These are phyloP conservation scores for Sander lucioperca DNA, from an alignment of 2,113 vertebrate species.

Conservation along the genomic window DNA sequence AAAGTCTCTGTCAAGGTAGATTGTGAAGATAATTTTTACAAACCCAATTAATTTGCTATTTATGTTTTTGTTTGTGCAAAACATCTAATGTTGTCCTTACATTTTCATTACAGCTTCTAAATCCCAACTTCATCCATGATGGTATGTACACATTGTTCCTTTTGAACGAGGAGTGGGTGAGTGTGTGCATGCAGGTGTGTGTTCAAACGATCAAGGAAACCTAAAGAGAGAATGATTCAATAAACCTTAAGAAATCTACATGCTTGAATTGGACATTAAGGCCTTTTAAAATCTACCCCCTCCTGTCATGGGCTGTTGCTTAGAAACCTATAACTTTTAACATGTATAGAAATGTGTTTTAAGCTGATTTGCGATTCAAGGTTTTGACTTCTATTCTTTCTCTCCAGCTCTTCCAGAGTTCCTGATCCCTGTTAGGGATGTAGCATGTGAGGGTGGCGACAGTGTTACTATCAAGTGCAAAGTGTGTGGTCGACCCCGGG, in stretches of 20 bases:
- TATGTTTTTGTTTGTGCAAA: not conserved
- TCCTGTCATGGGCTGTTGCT: not conserved
- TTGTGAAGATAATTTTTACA: not conserved
- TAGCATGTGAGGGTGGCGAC: constrained; percentile 93
- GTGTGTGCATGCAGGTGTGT: not conserved
- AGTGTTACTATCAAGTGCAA: constrained; percentile 93
- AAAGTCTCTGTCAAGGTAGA: constrained; percentile 98
- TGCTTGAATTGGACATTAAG: not conserved
- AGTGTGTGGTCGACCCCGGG: constrained; percentile 93
- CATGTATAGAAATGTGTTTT: not conserved
- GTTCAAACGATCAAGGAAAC: not conserved
- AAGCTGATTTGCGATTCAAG: not conserved
- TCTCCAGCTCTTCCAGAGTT: constrained; percentile 93
- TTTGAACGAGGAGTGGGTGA: not conserved
- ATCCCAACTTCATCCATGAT: constrained; percentile 97
- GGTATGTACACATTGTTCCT: constrained; percentile 83
- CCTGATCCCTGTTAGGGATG: constrained; percentile 91
- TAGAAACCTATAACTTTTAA: not conserved
- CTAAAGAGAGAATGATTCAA: not conserved
- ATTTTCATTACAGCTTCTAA: constrained; percentile 91
- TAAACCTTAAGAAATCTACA: not conserved
- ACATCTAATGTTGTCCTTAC: constrained; percentile 1
- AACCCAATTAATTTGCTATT: not conserved
- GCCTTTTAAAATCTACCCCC: not conserved
- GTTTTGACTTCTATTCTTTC: not conserved